Conservation (phyloP, 2,113 vertebrate genomes). For the Loxodonta africana region DNA sequence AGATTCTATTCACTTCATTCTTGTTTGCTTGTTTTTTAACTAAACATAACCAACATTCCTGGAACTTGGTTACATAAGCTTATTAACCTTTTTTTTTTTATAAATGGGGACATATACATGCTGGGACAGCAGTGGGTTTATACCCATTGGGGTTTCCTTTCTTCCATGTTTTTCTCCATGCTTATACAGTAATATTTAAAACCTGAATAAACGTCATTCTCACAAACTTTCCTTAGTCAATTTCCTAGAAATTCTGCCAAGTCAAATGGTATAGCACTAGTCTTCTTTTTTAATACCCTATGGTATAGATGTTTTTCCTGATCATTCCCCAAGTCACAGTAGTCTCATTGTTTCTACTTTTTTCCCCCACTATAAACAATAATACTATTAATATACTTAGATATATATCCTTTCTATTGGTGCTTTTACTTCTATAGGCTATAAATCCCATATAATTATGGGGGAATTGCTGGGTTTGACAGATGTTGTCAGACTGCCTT, state of each 20-base stretch:
- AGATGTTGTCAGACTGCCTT: background rate
- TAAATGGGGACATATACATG: background rate
- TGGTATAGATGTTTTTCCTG: background rate
- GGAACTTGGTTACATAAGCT: background rate
- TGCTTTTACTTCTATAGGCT: constrained; percentile 39
- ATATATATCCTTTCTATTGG: background rate
- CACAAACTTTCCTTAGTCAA: constrained; percentile 5
- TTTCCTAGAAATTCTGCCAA: constrained; percentile 13
- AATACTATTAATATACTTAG: constrained; percentile 4
- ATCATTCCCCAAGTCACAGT: background rate
- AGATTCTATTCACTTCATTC: background rate
- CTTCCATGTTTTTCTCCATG: background rate
- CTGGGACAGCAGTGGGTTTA: background rate
- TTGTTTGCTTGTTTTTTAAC: constrained; percentile 34
- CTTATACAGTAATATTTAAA: background rate
- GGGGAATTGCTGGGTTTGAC: background rate
- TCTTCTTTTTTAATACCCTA: background rate
- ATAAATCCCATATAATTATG: background rate
- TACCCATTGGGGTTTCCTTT: background rate
- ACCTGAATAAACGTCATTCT: background rate
- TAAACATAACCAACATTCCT: constrained; percentile 10
- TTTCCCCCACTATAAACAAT: background rate
- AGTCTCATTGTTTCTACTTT: background rate
- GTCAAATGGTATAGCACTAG: background rate
- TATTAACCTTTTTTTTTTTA: background rate